phyloP scores from a whole-genome alignment of 30 jellyfish, hydroid and myxozoan genomes.

The Aurelia aurita region DNA sequence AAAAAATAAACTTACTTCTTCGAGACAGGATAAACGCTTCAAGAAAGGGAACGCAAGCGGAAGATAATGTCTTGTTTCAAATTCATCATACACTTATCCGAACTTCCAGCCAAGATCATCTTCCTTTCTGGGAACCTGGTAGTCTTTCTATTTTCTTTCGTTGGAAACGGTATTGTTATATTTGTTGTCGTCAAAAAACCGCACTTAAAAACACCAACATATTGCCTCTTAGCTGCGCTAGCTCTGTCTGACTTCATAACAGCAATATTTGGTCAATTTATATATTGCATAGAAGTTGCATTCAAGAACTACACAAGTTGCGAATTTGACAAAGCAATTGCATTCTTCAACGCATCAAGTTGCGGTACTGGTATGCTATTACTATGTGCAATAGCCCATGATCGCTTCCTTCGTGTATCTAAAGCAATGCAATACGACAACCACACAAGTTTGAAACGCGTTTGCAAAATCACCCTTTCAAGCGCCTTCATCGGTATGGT shows the following conservation, averaged over 20 bases:
- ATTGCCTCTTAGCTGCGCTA: constrained; percentile 37
- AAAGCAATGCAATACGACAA: not conserved
- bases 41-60: too few species aligned
- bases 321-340: constrained; percentile 40
- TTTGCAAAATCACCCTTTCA: not conserved
- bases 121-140: not conserved
- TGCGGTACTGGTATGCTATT: constrained; percentile 59
- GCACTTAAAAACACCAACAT: constrained; percentile 36
- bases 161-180: constrained; percentile 55
- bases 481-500: constrained; percentile 15
- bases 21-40: too few species aligned
- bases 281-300: constrained; percentile 30
- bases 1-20: too few species aligned
- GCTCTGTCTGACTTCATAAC: constrained; percentile 67
- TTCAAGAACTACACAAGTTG: constrained; percentile 21
- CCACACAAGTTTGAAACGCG: constrained; percentile 20
- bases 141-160: not conserved
- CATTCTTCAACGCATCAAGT: constrained; percentile 41
- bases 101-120: not conserved
- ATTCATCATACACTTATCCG: not conserved
- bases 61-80: constrained; percentile 56
- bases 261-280: constrained; percentile 54
- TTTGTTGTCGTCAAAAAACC: constrained; percentile 38
- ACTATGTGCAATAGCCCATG: constrained; percentile 49
- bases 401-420: constrained; percentile 45